Evolutionary conservation across 2,888 invertebrate genomes (phyloP), one percentile per base, ranked within the genome.

Genomic region (Timema podura): DNA sequence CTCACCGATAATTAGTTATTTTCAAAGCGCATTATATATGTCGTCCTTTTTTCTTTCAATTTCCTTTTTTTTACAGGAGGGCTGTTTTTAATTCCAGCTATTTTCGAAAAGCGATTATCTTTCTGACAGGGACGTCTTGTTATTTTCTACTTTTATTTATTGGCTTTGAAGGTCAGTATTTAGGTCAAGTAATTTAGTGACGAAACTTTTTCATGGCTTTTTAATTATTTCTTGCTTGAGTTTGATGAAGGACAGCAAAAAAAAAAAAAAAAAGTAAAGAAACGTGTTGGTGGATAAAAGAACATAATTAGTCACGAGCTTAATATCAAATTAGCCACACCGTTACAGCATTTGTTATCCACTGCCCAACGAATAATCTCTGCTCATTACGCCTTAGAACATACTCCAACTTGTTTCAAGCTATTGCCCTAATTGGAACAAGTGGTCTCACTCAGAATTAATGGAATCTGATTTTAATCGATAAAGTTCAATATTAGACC

Each of bases 101-200:
- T 61, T 61, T 61, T 30, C 61, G 16, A 61, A 61, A 61, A 61
- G 61, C 61, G 61, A 61, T 61, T 61, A 61, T 61, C 61, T 61
- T 61, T 45, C 61, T 61, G 61, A 61, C 61, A 61, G 61, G 44
- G 7, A 44, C 44, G 44, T 67, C n/a, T 59, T 57, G 48, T 59
- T 68, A 45, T 47, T 68, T 30, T 46, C 68, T 48, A 51, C 44
- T 66, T 51, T 69, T 69, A 46, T 65, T 69, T 64, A 48, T 68
- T 13, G 59, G 64, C 44, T 30, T 69, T 48, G 47, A 65, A 65
- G 57, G 66, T 59, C 64, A 54, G 47, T 54, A 59, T 68, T 57
- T 47, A 59, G 69, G 71, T 68, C 71, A 71, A 68, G 68, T 61
- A 69, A 66, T 71, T 64, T 45, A 44, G 11, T 61, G 10, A 30